phyloP scores from a whole-genome alignment of 2,888 invertebrate genomes.

The Branchinecta sandiegonensis region DNA sequence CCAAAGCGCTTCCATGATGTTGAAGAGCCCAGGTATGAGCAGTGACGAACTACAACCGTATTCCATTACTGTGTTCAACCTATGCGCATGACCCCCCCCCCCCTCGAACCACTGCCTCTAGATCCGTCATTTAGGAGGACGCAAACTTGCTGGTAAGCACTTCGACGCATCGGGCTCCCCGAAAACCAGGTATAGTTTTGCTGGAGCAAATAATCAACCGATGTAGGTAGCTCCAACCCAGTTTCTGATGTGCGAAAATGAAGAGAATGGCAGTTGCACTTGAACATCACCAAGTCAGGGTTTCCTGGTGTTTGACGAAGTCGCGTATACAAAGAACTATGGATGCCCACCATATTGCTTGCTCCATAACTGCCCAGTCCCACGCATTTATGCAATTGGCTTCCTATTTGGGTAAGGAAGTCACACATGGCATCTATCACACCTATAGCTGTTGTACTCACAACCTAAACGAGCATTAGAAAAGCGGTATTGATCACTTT shows the following conservation, averaged over 20 bases:
- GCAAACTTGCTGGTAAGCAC: slow-evolving; percentile 26
- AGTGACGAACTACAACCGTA: no score
- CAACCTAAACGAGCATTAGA: slow-evolving; percentile 27
- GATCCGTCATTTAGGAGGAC: slow-evolving; percentile 25
- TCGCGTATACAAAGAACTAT: not conserved
- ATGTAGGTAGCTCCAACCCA: slow-evolving; percentile 27
- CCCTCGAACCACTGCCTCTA: no score
- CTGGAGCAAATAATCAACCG: slow-evolving; percentile 28
- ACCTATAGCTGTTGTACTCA: not conserved
- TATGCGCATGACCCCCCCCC: no score
- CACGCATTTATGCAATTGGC: not conserved
- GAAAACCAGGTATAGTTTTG: slow-evolving; percentile 30
- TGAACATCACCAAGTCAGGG: not conserved
- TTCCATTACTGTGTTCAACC: no score
- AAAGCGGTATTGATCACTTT: slow-evolving; percentile 28
- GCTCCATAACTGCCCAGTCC: not conserved
- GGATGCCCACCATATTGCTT: not conserved
- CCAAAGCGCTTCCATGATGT: no score
- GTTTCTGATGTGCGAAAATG: slow-evolving; percentile 29
- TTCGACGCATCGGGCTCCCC: slow-evolving; percentile 26
- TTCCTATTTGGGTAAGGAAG: not conserved
- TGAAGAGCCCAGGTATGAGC: no score
- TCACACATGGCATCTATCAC: not conserved
- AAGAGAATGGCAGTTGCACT: slow-evolving; percentile 28
- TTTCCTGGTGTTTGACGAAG: not conserved